Percentiles rank a stretch among this genome's conserved stretches.
Evolutionary conservation across 2,113 vertebrate genomes (phyloP).

Genomic region (Glareola pratincola): DNA sequence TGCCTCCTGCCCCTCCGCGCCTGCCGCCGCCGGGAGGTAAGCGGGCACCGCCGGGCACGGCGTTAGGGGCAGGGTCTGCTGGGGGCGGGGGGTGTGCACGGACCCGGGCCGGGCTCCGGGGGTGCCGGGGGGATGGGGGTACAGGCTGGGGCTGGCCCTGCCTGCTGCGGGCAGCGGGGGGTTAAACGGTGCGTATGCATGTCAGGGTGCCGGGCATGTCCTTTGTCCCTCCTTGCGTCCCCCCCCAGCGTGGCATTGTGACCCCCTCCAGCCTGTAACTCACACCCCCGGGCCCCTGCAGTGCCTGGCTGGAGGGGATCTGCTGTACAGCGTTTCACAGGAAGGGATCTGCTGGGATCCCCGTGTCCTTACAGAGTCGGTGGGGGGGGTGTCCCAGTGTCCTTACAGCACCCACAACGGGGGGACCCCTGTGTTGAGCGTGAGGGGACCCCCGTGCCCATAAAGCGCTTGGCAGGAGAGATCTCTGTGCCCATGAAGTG

Average conservation of each 20-base stretch:
- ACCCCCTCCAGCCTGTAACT: background rate
- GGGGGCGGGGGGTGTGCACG: background rate
- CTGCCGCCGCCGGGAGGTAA: constrained; percentile 37
- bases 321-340: background rate
- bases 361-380: background rate
- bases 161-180: background rate
- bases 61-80: background rate
- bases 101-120: background rate
- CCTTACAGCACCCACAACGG: background rate
- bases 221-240: background rate
- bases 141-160: background rate
- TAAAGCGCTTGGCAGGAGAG: background rate
- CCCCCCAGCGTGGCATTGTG: background rate
- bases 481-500: background rate
- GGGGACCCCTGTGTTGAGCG: background rate
- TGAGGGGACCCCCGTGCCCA: background rate
- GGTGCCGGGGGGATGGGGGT: background rate
- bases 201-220: background rate
- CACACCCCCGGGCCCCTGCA: background rate
- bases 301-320: background rate
- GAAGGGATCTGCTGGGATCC: background rate
- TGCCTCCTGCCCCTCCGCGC: constrained; percentile 44
- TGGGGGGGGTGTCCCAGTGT: background rate
- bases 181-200: background rate
- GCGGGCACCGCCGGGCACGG: background rate